phyloP scores from a whole-genome alignment of 2,113 vertebrate species.

The Vidua chalybeata region DNA sequence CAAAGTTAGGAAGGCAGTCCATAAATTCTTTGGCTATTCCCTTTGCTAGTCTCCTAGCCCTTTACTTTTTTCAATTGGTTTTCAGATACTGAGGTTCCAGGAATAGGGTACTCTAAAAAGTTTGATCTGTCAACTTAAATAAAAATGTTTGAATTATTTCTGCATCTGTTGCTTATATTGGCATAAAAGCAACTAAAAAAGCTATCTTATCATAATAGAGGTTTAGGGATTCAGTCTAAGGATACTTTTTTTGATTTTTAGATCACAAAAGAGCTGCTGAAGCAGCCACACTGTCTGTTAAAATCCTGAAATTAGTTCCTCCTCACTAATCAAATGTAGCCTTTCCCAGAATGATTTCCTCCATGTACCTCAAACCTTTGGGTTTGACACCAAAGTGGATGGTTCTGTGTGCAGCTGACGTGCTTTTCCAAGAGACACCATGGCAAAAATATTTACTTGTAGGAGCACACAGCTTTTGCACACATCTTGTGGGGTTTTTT shows the following conservation, averaged over 20 bases:
- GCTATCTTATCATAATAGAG: neutral
- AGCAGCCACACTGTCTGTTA: neutral
- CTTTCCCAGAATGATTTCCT: neutral
- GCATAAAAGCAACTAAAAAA: neutral
- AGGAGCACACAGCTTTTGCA: neutral
- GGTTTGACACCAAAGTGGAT: neutral
- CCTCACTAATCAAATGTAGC: neutral
- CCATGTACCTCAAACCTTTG: neutral
- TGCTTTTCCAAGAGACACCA: neutral
- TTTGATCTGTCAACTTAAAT: neutral
- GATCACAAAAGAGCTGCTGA: neutral
- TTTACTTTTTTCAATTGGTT: neutral
- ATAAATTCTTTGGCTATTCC: neutral
- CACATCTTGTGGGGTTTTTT: neutral
- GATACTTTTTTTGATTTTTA: neutral
- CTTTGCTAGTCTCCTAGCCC: neutral
- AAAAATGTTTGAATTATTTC: neutral
- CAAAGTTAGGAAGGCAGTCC: neutral
- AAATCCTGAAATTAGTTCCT: neutral
- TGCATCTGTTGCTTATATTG: neutral
- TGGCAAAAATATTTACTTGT: neutral
- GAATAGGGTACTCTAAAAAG: neutral
- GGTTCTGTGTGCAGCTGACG: neutral
- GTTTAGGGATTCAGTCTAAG: neutral
- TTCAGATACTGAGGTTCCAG: neutral